Evolutionary conservation across 2,888 invertebrate genomes (phyloP).

Genomic region (Tribolium freemani): DNA sequence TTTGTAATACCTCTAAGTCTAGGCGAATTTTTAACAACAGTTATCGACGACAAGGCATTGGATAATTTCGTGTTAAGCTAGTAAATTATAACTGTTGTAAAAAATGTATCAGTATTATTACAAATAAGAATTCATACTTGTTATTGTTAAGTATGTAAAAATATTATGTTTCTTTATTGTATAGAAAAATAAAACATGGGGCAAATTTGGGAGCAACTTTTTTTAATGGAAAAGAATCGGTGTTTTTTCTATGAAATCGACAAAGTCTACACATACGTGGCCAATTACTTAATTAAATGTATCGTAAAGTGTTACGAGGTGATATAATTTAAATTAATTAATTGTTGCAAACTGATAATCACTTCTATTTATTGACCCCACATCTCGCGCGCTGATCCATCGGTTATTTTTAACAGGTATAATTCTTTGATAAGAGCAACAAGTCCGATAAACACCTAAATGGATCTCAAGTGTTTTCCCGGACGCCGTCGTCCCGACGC

Average conservation of each 20-base stretch:
- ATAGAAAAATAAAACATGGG: constrained; percentile 32
- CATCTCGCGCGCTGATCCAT: not conserved
- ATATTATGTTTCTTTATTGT: constrained; percentile 42
- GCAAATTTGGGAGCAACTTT: not conserved
- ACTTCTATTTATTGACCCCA: no score
- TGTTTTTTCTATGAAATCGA: not conserved
- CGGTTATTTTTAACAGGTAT: constrained; percentile 39
- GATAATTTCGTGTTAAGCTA: constrained; percentile 34
- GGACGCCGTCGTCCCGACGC: constrained; percentile 58
- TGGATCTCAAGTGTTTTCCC: constrained; percentile 63
- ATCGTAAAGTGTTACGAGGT: no score
- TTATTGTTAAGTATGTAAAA: constrained; percentile 43
- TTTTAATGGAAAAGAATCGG: no score
- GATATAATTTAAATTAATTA: no score
- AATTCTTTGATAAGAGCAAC: constrained; percentile 38
- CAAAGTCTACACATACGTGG: no score
- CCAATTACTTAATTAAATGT: no score
- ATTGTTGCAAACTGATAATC: no score
- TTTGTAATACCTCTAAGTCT: constrained; percentile 24
- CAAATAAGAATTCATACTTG: constrained; percentile 38
- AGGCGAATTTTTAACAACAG: constrained; percentile 25
- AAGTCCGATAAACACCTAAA: constrained; percentile 48
- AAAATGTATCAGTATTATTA: constrained; percentile 44
- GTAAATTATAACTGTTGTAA: constrained; percentile 42
- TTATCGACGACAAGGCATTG: constrained; percentile 9